Conservation (phyloP, 2,888 invertebrate species). For the Periphyllus acericola region DNA sequence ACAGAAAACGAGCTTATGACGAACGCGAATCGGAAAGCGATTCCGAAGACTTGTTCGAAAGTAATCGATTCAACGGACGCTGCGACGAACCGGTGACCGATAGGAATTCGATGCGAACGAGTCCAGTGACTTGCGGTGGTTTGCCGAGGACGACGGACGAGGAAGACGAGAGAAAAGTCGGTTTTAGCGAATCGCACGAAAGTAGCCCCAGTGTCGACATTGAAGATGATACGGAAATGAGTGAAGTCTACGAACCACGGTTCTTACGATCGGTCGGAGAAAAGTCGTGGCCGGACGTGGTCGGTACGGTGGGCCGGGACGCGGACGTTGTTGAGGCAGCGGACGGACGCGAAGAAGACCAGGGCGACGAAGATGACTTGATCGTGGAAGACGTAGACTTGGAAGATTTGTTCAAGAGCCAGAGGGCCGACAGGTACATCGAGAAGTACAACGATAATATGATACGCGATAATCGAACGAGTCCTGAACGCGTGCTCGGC, state of each 20-base stretch:
- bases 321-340: neutral
- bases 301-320: neutral
- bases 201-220: neutral
- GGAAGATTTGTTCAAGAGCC: slow-evolving; percentile 37
- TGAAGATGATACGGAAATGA: neutral
- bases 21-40: neutral
- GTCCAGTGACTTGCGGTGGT: neutral
- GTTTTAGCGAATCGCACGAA: neutral
- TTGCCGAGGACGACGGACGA: neutral
- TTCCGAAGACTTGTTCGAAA: neutral
- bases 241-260: neutral
- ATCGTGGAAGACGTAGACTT: neutral
- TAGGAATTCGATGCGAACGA: neutral
- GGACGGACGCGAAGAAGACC: neutral
- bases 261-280: neutral
- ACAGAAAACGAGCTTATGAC: neutral
- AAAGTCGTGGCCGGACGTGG: neutral
- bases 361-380: neutral
- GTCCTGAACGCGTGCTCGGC: too few species aligned
- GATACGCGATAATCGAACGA: neutral
- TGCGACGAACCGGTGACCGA: neutral
- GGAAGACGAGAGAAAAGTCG: neutral
- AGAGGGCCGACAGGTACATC: slow-evolving; percentile 21
- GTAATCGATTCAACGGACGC: neutral
- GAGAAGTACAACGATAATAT: slow-evolving; percentile 1